Evolutionary conservation across 2,113 vertebrate species (phyloP), one percentile per base, ranked within the genome.

Genomic region (Bos indicus): DNA sequence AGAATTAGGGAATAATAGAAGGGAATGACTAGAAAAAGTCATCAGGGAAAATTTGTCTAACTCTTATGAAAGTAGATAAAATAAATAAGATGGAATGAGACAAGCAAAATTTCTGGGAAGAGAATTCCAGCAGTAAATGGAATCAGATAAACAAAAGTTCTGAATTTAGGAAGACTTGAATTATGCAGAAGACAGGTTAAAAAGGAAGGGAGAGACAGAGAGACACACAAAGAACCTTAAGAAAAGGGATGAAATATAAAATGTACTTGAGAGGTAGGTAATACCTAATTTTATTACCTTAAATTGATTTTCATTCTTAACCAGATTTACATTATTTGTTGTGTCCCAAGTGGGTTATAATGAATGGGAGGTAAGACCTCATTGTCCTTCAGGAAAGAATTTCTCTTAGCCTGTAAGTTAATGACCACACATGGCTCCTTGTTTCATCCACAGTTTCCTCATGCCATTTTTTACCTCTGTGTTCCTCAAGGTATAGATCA

Each of bases 401-500:
- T 59, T 0, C 14, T 71, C 25, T 56, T 40, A n/a, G 80, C 51
- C 14, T 25, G 40, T 40, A 88, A 71, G 3, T 17, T 64, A 86
- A 3, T 67, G 62, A 54, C 3, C 3, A 25, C 6, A 15, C 36
- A 84, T 4, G 1, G 14, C 30, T 12, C 26, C 7, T 33, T 46
- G 36, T 78, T 86, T 94, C 28, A 52, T 54, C 95, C 94, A 96
- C 10, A 98, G 5, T 64, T 94, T 97, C n/a, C 67, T 96, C 88
- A 98, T 54, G 43, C 90, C 60, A 25, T 43, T 86, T 86, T 96
- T 98, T 16, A 98, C 94, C 15, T 96, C 92, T 26, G 57, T 25
- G 17, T 96, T 98, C 25, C 97, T 96, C 98, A 25, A 11, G 84
- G 80, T 96, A 0, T 97, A 98, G 46, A 97, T 96, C 23, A 98